These are phyloP conservation scores for Manacus vitellinus DNA, from an alignment of 2,113 vertebrate genomes.

Conservation along the genomic window DNA sequence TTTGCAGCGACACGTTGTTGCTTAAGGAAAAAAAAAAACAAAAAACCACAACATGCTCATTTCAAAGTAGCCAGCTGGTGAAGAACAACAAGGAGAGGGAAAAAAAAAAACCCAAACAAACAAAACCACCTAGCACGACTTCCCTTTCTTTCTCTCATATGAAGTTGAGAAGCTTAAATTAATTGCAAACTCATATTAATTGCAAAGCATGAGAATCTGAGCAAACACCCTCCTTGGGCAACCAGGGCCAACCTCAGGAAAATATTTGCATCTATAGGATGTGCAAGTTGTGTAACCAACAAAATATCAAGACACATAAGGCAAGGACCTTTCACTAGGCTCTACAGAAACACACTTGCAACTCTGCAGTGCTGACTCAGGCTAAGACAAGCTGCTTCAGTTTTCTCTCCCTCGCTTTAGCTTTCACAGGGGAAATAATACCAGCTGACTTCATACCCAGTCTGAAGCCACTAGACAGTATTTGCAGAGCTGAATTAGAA, in stretches of 20 bases:
- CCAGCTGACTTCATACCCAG: neutral
- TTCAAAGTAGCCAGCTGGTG: conserved; percentile 12
- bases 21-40: neutral
- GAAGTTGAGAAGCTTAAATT: neutral
- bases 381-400: neutral
- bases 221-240: conserved; percentile 27
- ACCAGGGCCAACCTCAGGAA: neutral
- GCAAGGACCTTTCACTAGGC: neutral
- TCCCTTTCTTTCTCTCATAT: conserved; percentile 1
- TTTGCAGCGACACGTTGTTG: neutral
- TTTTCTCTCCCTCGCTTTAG: neutral
- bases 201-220: conserved; percentile 52
- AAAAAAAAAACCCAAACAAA: neutral
- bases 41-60: neutral
- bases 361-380: neutral
- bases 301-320: neutral
- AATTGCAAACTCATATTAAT: conserved; percentile 9
- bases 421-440: neutral
- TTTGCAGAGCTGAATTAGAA: neutral
- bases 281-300: neutral
- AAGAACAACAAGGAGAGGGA: neutral
- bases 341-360: neutral
- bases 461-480: neutral
- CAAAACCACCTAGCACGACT: neutral
- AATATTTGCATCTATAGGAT: conserved; percentile 17